A percentile compares a stretch with the other conserved stretches of the same genome.
Evolutionary conservation across 2,113 vertebrate genomes (phyloP).

Genomic region (Phyllostomus hastatus): DNA sequence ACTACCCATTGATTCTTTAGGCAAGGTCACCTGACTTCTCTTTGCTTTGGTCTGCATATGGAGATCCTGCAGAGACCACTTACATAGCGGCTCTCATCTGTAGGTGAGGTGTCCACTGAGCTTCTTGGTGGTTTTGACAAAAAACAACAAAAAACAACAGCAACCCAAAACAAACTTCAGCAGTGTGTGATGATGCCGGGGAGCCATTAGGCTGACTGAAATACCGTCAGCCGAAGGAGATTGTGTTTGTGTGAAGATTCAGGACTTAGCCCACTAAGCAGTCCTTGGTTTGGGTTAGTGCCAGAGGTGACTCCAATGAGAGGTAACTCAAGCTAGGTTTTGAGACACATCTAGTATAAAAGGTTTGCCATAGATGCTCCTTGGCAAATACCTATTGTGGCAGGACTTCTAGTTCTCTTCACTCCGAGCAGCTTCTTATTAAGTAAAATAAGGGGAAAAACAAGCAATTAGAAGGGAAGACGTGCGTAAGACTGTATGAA

Average conservation of each 20-base stretch:
- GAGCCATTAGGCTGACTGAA: not conserved
- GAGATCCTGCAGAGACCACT: not conserved
- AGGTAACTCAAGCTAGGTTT: not conserved
- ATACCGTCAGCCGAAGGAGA: not conserved
- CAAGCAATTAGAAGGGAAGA: not conserved
- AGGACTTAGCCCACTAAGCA: not conserved
- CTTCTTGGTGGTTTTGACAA: not conserved
- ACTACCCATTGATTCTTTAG: not conserved
- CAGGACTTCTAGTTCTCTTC: not conserved
- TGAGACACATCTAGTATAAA: not conserved
- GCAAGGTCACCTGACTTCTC: not conserved
- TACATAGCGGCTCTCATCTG: not conserved
- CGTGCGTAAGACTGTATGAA: not conserved
- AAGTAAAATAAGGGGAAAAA: not conserved
- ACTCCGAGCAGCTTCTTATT: not conserved
- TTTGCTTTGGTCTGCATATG: not conserved
- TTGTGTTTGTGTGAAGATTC: not conserved
- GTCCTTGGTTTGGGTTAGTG: not conserved
- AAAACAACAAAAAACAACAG: not conserved
- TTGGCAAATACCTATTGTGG: not conserved
- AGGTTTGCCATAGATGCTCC: not conserved
- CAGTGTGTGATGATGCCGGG: not conserved
- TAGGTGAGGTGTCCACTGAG: not conserved
- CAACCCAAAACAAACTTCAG: not conserved
- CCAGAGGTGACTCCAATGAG: not conserved